phyloP scores from a whole-genome alignment of 2,888 invertebrate species.

The Apodemia hepburni region DNA sequence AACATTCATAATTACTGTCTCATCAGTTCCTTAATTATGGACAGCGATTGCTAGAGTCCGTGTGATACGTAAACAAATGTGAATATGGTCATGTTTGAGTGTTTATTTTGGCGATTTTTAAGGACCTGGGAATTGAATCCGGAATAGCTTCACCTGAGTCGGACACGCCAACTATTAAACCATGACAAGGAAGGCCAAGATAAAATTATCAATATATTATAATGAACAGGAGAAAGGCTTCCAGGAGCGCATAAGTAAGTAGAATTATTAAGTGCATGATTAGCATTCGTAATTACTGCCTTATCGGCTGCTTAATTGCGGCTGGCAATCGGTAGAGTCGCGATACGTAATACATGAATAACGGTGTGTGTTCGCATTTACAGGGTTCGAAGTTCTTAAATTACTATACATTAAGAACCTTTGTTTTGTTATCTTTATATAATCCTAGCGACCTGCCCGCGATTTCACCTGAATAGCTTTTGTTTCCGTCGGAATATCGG shows the following conservation, averaged over 20 bases:
- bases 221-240: slow-evolving; percentile 19
- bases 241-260: slow-evolving; percentile 33
- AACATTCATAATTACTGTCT: slow-evolving; percentile 76
- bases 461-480: too few species aligned
- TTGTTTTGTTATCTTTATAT: background rate
- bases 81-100: too few species aligned
- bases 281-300: slow-evolving; percentile 77
- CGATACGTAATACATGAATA: slow-evolving; percentile 5
- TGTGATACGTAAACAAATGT: too few species aligned
- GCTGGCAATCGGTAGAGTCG: slow-evolving; percentile 2
- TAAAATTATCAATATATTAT: slow-evolving; percentile 1
- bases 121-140: too few species aligned
- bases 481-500: too few species aligned
- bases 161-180: too few species aligned
- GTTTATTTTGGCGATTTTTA: too few species aligned
- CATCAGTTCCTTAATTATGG: slow-evolving; percentile 71
- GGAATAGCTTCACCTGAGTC: too few species aligned
- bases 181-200: too few species aligned
- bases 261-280: slow-evolving; percentile 65
- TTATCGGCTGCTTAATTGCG: slow-evolving; percentile 74
- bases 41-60: too few species aligned
- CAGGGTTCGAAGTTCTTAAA: background rate
- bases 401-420: background rate
- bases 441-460: too few species aligned
- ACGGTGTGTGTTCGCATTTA: background rate